Conservation (phyloP, 2,113 vertebrate genomes). For the Dipodomys ordii region DNA sequence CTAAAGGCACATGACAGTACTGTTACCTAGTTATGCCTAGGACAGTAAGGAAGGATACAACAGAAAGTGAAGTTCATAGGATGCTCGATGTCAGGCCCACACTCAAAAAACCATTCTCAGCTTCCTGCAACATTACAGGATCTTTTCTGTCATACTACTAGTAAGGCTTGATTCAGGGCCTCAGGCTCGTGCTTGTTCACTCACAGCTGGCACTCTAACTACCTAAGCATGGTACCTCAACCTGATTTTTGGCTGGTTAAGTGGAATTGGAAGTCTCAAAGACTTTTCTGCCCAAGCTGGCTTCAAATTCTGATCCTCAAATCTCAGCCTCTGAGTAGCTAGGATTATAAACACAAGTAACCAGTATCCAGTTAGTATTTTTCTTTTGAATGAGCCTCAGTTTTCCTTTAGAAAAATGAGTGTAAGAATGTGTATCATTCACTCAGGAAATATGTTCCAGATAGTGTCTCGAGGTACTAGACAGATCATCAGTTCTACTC, state of each 20-base stretch:
- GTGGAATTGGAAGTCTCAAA: too few relatives aligned
- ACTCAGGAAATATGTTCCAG: background rate
- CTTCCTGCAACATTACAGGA: background rate
- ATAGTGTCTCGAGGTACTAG: background rate
- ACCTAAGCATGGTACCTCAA: too few relatives aligned
- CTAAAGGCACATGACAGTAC: background rate
- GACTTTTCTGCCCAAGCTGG: too few relatives aligned
- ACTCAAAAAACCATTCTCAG: slow-evolving; percentile 1
- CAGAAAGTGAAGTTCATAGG: background rate
- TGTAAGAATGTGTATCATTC: background rate
- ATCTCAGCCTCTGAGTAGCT: too few relatives aligned
- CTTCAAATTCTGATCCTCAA: too few relatives aligned
- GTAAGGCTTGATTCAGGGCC: too few relatives aligned
- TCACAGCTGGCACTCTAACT: too few relatives aligned
- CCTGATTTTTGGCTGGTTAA: too few relatives aligned
- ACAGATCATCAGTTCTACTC: slow-evolving; percentile 7
- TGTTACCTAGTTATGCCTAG: background rate
- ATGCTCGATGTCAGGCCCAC: background rate
- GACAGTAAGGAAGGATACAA: background rate
- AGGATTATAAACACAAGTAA: too few relatives aligned
- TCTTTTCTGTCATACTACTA: slow-evolving; percentile 11
- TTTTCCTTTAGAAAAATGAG: slow-evolving; percentile 53
- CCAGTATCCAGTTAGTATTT: background rate
- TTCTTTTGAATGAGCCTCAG: slow-evolving; percentile 9
- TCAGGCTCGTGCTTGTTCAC: too few relatives aligned